Base-by-base conservation (phyloP, 2,113 vertebrate species). In the Lynx canadensis region DNA sequence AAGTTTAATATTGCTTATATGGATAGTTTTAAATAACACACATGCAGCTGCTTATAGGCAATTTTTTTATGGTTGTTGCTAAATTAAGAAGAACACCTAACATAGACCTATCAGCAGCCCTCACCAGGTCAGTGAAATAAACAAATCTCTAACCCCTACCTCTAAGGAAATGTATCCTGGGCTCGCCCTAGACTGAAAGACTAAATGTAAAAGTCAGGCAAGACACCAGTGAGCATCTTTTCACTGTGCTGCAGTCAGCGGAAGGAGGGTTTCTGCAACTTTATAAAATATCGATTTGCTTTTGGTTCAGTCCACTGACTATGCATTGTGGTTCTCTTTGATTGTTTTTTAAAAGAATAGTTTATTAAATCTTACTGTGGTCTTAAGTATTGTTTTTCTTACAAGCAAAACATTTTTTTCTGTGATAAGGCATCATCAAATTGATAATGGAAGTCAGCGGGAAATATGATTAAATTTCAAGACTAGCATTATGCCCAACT, bases 1-100 rank as follows among this genome's bases (percentile, higher is more conserved):
- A 96, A 74, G 18, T 79, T 92, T 88, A 55, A n/a, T 27, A 45
- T 79, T 96, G 68, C 93, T 94, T 65, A 91, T 66, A 90, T 45
- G 74, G 65, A 48, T 55, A 66, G 2, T 89, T 94, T 94, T 45
- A 87, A 94, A 66, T 86, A 55, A 69, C 38, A 74, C 33, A 86
- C 6, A 19, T 81, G 38, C 23, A 78, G 16, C n/a, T 66, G 8
- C 52, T 89, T 79, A n/a, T 18, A 48, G 31, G 60, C 63, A 71
- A 4, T 57, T 85, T 92, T 84, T 84, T 85, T 18, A n/a, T 89
- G 7, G 48, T 50, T 74, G 48, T 57, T 92, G 48, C 86, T 89
- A 36, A 88, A 96, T 96, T 83, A 63, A 74, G 88, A 95, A 89
- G 55, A 83, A 63, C 15, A 88, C 29, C 41, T 57, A 80, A 73